Conservation (phyloP, 2,888 invertebrate genomes). For the Drosophila setosimentum region DNA sequence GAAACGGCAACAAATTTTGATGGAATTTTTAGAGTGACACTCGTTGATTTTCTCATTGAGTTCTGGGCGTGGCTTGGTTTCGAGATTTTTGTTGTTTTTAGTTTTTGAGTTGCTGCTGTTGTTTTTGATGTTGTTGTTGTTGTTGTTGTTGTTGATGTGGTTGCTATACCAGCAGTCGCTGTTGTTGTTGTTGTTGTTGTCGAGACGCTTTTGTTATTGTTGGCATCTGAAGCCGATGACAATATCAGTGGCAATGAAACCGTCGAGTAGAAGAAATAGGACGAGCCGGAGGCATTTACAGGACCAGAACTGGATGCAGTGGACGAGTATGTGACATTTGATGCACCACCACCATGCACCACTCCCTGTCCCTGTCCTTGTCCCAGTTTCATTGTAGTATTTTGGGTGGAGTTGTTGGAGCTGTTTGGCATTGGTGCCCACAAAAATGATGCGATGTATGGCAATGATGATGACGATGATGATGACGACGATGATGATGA, state of each 20-base stretch:
- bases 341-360: slow-evolving; percentile 20
- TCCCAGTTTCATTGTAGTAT: slow-evolving; percentile 20
- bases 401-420: slow-evolving; percentile 19
- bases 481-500: slow-evolving; percentile 55
- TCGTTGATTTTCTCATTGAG: slow-evolving; percentile 20
- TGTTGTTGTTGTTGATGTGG: slow-evolving; percentile 24
- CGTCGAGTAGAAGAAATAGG: slow-evolving; percentile 43
- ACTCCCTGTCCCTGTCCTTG: slow-evolving; percentile 2
- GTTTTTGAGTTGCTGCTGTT: slow-evolving; percentile 53
- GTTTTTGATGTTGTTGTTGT: slow-evolving; percentile 40
- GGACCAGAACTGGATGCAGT: slow-evolving; percentile 21
- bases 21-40: slow-evolving; percentile 47
- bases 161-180: slow-evolving; percentile 4
- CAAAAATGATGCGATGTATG: slow-evolving; percentile 69
- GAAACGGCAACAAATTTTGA: slow-evolving; percentile 64
- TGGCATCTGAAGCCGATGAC: slow-evolving; percentile 29
- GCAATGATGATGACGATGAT: slow-evolving; percentile 33
- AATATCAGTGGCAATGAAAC: slow-evolving; percentile 66
- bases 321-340: slow-evolving; percentile 37
- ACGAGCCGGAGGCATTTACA: slow-evolving; percentile 27
- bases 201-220: slow-evolving; percentile 29
- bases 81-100: slow-evolving; percentile 31
- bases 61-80: slow-evolving; percentile 47
- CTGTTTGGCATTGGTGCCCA: slow-evolving; percentile 65
- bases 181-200: slow-evolving; percentile 37